Percentiles rank a stretch among this genome's conserved stretches.
Evolutionary conservation across 2,797 vertebrate species (phyloP).

Genomic region (Macropus fuliginosus): DNA sequence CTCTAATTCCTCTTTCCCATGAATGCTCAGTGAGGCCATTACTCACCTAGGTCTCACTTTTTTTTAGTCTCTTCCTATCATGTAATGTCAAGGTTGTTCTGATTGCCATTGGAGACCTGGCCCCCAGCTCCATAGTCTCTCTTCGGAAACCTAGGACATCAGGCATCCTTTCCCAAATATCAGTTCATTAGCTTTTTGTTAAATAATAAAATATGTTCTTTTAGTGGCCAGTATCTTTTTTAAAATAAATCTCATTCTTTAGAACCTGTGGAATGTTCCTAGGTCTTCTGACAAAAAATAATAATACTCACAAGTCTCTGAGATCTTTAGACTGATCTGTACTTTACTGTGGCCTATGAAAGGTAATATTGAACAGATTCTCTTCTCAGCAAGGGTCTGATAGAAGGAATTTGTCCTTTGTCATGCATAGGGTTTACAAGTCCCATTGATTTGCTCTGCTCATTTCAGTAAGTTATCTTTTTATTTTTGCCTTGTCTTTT

Average conservation of each 20-base stretch:
- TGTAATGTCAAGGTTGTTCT: neutral
- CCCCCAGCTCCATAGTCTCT: neutral
- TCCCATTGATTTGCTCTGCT: constrained; percentile 34
- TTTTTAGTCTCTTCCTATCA: neutral
- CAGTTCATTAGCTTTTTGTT: constrained; percentile 30
- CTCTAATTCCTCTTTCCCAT: neutral
- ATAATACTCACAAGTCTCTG: neutral
- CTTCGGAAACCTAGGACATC: neutral
- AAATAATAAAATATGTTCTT: neutral
- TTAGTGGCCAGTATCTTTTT: neutral
- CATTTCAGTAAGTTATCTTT: neutral
- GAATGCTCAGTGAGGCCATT: neutral
- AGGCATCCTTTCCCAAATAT: constrained; percentile 22
- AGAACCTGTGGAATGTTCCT: neutral
- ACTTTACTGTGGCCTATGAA: neutral
- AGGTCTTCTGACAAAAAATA: neutral
- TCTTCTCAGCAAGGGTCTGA: neutral
- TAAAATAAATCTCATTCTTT: constrained; percentile 37
- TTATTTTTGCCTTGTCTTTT: neutral
- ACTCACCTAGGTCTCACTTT: neutral
- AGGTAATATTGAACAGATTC: neutral
- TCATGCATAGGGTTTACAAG: neutral
- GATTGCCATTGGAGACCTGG: neutral
- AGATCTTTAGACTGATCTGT: neutral
- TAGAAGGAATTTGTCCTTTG: neutral